Base-by-base conservation (phyloP, 1,140 invertebrate species). In the Dendrolimus kikuchii region DNA sequence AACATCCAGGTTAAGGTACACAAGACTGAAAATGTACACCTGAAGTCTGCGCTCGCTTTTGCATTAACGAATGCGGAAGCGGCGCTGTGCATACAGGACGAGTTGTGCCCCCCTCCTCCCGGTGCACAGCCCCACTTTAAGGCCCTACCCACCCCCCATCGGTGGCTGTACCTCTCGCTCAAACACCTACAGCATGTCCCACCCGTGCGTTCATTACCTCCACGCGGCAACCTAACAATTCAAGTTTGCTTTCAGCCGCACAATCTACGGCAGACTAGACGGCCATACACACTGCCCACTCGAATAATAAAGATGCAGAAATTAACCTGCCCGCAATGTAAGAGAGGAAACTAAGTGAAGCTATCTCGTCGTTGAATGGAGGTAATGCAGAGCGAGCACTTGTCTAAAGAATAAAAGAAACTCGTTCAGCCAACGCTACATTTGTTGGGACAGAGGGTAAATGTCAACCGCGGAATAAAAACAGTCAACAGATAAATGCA, bases 11-110 rank as follows among this genome's bases (percentile, higher is more conserved):
- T 76, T 76, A 85, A 81, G 82, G 76, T 74, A 82, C 74, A 86
- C 77, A 74, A 76, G 79, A 69, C 81, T 86, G 82, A 86, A 86
- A 86, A 84, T 86, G 81, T 82, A 83, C 81, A 86, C 81, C 81
- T 84, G 79, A 84, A 84, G 77, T 81, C 78, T 81, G 71, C 71
- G 70, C 78, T 69, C 78, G 81, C 79, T 81, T 86, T 86, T 86
- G 81, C 81, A 83, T 86, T 86, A 86, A 86, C 82, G 82, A 84
- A 86, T 86, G 82, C 81, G 81, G 81, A 86, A 86, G 76, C 79
- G 71, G 74, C 77, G 77, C 68, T 84, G 73, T 84, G 82, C 79
- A 84, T 84, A 84, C 79, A 86, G 81, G 79, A 81, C 81, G 78
- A 67, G 72, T 68, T 77, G 73, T 77, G 80, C 69, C 74, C 70